Evolutionary conservation across 2,797 vertebrate genomes (phyloP).

Genomic region (Scleropages formosus): DNA sequence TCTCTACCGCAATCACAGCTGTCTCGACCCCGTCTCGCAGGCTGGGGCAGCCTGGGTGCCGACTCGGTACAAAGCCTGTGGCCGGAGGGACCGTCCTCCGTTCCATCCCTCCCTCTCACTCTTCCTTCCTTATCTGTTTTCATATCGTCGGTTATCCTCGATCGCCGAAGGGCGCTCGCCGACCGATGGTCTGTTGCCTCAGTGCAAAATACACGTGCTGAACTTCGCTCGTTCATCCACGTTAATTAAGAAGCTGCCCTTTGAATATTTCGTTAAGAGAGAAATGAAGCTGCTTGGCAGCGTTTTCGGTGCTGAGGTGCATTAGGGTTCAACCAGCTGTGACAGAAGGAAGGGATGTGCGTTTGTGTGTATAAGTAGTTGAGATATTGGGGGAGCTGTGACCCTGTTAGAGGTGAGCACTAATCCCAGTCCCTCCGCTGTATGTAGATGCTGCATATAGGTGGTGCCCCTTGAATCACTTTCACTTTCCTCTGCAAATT

Average conservation of each 20-base stretch:
- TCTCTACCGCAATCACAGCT: conserved; percentile 90
- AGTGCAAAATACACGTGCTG: conserved; percentile 48
- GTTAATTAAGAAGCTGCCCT: not conserved
- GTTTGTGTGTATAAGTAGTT: not conserved
- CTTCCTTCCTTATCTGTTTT: conserved; percentile 20
- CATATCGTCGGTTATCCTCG: conserved; percentile 43
- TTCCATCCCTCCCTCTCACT: conserved; percentile 25
- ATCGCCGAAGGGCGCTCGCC: conserved; percentile 60
- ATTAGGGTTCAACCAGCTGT: too few relatives aligned
- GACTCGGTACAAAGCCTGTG: conserved; percentile 57
- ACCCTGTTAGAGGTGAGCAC: not conserved
- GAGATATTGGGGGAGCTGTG: not conserved
- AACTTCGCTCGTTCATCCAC: conserved; percentile 1
- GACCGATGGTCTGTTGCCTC: conserved; percentile 49
- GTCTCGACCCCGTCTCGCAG: conserved; percentile 77
- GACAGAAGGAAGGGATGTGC: not conserved
- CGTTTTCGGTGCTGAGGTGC: too few relatives aligned
- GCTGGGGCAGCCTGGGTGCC: conserved; percentile 69
- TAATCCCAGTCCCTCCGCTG: not conserved
- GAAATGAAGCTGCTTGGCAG: too few relatives aligned
- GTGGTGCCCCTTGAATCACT: not conserved
- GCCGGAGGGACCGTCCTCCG: conserved; percentile 18
- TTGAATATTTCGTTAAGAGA: not conserved
- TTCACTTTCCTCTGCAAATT: not conserved
- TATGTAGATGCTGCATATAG: not conserved